Percentiles rank a stretch among this genome's conserved stretches.
Evolutionary conservation across 2,888 invertebrate genomes (phyloP).

Genomic region (Eupithecia insigniata): DNA sequence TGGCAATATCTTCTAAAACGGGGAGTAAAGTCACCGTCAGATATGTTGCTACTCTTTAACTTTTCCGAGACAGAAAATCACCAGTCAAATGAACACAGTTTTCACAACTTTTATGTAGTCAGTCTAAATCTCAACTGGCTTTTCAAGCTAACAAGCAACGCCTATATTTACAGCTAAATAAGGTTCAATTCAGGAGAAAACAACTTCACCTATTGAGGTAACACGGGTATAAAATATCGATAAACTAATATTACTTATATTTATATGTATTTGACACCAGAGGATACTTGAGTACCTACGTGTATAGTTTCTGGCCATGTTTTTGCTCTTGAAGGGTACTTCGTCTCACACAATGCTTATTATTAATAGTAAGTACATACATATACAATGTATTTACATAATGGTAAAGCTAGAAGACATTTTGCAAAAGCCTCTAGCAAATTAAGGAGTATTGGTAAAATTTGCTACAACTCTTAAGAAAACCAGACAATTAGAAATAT

Average conservation of each 20-base stretch:
- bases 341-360: background rate
- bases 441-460: background rate
- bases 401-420: background rate
- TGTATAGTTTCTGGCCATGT: background rate
- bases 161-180: slow-evolving; percentile 21
- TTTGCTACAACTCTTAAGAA: background rate
- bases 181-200: slow-evolving; percentile 19
- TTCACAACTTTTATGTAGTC: background rate
- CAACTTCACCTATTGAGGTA: slow-evolving; percentile 18
- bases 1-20: background rate
- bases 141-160: slow-evolving; percentile 4
- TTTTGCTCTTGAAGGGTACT: background rate
- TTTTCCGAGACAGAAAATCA: background rate
- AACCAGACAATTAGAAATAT: background rate
- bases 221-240: slow-evolving; percentile 19
- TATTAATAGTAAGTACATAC: background rate
- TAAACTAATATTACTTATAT: slow-evolving; percentile 12
- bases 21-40: background rate
- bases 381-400: background rate
- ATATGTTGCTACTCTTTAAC: background rate
- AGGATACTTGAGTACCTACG: background rate
- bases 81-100: slow-evolving; percentile 7
- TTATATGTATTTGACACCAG: slow-evolving; percentile 29
- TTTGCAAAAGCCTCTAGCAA: background rate
- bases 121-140: slow-evolving; percentile 9